Evolutionary conservation across 64 coral and sea anemone genomes (phyloP), one percentile per base, ranked within the genome.

Genomic region (Anthopleura sola): DNA sequence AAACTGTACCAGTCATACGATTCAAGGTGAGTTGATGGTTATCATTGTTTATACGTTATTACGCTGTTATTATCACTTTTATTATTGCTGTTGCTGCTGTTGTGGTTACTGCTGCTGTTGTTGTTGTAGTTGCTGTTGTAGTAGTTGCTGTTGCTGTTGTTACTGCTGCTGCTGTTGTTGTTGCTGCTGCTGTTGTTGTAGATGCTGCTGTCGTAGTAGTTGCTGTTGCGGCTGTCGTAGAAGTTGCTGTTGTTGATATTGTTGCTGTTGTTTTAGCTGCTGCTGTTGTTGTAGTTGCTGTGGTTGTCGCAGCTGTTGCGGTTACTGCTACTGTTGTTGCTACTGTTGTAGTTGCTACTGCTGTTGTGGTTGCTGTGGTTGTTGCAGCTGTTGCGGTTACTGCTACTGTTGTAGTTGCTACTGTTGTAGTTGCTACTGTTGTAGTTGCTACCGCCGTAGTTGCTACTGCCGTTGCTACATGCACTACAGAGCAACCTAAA

Each of bases 1-100:
- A 99, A 81, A 99, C 92, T 85, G 97, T 95, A 5, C 97, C 97
- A 0, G 97, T 99, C 3, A 99, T 99, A 24, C 87, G 97, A 82
- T 99, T 95, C 55, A 99, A 99, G 90, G 97, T 99, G 82, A 28
- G 20, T 62, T 0, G 58, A 0, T 3, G 19, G 20, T 44, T 6
- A 44, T 44, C 40, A 44, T 44, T n/a, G n/a, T n/a, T n/a, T n/a
- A n/a, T n/a, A n/a, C n/a, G n/a, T n/a, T n/a, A n/a, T n/a, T n/a
- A n/a, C n/a, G n/a, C n/a, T n/a, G n/a, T n/a, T n/a, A n/a, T n/a
- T 44, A 44, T 44, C 40, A 44, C 40, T 44, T 44, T 44, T 44
- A 44, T 44, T 44, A 44, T 44, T 44, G 40, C 4, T 44, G 40
- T 44, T 44, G 40, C 40, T 44, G 40, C 40, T 44, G 4, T 44